A percentile compares a stretch with the other conserved stretches of the same genome.
phyloP scores from a whole-genome alignment of 2,888 invertebrate species.

The Volucella inflata region DNA sequence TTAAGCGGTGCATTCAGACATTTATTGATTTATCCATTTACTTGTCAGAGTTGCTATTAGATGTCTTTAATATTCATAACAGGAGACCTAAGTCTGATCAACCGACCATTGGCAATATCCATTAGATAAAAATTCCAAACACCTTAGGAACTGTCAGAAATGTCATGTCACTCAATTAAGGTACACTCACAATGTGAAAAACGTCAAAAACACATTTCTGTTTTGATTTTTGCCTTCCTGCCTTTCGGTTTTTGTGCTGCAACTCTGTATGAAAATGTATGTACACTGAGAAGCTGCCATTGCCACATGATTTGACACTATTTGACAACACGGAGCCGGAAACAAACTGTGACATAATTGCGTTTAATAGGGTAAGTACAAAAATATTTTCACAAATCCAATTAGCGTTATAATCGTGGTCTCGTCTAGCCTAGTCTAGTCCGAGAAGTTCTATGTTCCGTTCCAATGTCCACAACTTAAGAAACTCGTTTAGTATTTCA shows the following conservation, averaged over 20 bases:
- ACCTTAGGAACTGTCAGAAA: not conserved
- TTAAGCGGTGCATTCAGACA: not conserved
- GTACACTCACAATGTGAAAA: conserved; percentile 3
- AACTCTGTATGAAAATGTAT: not conserved
- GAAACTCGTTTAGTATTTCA: conserved; percentile 43
- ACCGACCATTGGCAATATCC: no score
- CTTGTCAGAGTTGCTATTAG: no score
- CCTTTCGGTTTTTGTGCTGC: not conserved
- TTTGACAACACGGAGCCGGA: conserved; percentile 60
- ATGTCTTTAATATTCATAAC: no score
- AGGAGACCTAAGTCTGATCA: not conserved
- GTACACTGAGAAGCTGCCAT: conserved; percentile 21
- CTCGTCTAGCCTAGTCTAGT: not conserved
- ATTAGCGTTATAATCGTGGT: conserved; percentile 47
- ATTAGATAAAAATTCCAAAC: not conserved
- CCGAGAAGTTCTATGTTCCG: conserved; percentile 9
- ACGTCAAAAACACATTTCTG: not conserved
- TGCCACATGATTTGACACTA: conserved; percentile 43
- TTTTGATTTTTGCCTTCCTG: no score
- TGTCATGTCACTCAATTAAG: conserved; percentile 1
- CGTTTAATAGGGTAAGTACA: not conserved
- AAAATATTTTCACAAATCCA: conserved; percentile 37
- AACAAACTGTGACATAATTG: conserved; percentile 26
- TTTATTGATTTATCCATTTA: no score
- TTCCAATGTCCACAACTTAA: conserved; percentile 31